Base-by-base conservation (phyloP, 2,888 invertebrate species). In the Erynnis tages region DNA sequence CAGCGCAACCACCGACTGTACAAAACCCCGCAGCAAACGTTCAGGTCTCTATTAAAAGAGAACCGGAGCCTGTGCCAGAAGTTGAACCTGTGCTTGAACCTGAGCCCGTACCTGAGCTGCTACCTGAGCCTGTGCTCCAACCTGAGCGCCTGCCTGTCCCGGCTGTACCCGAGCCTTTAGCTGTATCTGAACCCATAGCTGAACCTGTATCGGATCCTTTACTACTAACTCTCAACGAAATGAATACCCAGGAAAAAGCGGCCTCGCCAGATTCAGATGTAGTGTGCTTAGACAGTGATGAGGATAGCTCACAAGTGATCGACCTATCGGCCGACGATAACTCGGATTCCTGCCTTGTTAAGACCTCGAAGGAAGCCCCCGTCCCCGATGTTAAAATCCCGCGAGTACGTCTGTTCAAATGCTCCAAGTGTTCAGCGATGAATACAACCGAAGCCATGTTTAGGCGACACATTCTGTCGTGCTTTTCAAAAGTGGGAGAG, bases 221-320 rank as follows among this genome's bases (percentile, higher is more conserved):
- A 35, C 8, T n/a, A n/a, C n/a, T n/a, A n/a, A n/a, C n/a, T n/a
- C n/a, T n/a, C n/a, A 17, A 17, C 1, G 19, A 19, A 13, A 1
- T 10, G 7, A 10, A 35, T n/a, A 25, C 27, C 11, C 14, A 11
- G 14, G 27, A 41, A 3, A 8, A 56, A 1, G 48, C 29, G 14
- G 8, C 10, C 2, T 35, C 35, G 5, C 27, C 32, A 1, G 54
- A 53, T 13, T 21, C 45, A 23, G 61, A 68, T 0, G 59, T 79
- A 0, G 70, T 82, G 8, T 80, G 79, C 35, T 58, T 87, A 25
- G 88, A 89, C 44, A 88, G 87, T 47, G 89, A 90, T 19, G 89
- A 88, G 0, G 89, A 87, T 1, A 69, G 62, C 17, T 19, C 60
- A 0, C 59, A 54, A 11, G 57, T 73, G 21, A 69, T 78, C 7